Evolutionary conservation across 2,797 vertebrate species (phyloP).

Genomic region (Rhinatrema bivittatum): DNA sequence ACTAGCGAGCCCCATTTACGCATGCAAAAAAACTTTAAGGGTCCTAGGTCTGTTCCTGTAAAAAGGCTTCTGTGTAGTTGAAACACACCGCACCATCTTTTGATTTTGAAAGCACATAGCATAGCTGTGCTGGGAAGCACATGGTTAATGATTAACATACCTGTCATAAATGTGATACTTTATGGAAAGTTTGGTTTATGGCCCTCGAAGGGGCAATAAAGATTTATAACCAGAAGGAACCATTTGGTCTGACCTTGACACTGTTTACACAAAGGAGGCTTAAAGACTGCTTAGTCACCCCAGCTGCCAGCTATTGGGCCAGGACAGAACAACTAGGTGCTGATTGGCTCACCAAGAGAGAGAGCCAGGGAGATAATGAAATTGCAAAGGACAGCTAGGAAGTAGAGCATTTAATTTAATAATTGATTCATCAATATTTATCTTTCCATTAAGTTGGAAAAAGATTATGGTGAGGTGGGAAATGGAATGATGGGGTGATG

Average conservation of each 20-base stretch:
- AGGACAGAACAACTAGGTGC: not conserved
- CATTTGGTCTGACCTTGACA: constrained; percentile 47
- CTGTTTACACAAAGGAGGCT: constrained; percentile 37
- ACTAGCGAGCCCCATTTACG: too few species aligned
- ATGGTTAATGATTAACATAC: constrained; percentile 39
- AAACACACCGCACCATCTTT: too few species aligned
- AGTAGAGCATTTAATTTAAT: constrained; percentile 3
- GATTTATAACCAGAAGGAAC: constrained; percentile 43
- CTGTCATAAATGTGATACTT: constrained; percentile 25
- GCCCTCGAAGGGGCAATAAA: constrained; percentile 32
- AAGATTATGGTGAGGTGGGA: too few species aligned
- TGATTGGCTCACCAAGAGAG: not conserved
- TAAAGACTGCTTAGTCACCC: constrained; percentile 23
- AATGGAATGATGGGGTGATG: too few species aligned
- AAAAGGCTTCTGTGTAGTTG: too few species aligned
- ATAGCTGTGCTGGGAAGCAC: not conserved
- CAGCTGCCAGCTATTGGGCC: constrained; percentile 12
- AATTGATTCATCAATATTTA: constrained; percentile 4
- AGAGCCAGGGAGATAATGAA: too few species aligned
- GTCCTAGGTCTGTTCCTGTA: too few species aligned
- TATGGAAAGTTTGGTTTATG: constrained; percentile 37
- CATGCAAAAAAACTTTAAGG: too few species aligned
- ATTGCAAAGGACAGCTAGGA: not conserved
- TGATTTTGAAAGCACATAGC: constrained; percentile 11
- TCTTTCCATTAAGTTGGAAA: too few species aligned